Evolutionary conservation across 2,888 invertebrate species (phyloP).

Genomic region (Sipha maydis): DNA sequence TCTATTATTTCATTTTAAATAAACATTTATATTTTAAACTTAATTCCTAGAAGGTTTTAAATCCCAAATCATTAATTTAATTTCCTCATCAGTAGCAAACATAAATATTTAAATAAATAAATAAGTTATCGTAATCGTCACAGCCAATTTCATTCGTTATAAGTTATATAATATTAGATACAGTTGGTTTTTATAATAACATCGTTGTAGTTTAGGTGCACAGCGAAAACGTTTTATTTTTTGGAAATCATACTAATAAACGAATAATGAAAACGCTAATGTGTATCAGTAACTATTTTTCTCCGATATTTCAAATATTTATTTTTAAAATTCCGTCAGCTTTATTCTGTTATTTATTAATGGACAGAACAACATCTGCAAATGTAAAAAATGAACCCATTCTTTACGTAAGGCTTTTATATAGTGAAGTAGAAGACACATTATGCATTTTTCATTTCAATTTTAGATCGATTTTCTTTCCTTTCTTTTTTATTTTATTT

Average conservation of each 20-base stretch:
- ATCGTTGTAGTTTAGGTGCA: background rate
- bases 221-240: background rate
- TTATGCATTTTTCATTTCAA: conserved; percentile 15
- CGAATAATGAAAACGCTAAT: no score
- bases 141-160: background rate
- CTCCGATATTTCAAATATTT: background rate
- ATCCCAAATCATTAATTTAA: no score
- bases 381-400: background rate
- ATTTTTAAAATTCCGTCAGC: background rate
- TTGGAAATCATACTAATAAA: background rate
- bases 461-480: conserved; percentile 20
- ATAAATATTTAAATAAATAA: background rate
- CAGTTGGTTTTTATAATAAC: background rate
- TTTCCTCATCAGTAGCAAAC: background rate
- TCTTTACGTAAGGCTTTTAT: background rate
- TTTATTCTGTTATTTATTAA: background rate
- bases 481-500: no score
- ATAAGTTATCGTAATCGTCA: background rate
- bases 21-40: background rate
- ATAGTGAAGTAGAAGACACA: background rate
- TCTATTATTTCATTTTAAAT: background rate
- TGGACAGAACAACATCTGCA: background rate
- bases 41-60: background rate
- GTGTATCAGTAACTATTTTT: background rate
- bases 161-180: no score